Evolutionary conservation across 2,888 invertebrate species (phyloP), one percentile per base, ranked within the genome.

Genomic region (Crossocerus cetratus): DNA sequence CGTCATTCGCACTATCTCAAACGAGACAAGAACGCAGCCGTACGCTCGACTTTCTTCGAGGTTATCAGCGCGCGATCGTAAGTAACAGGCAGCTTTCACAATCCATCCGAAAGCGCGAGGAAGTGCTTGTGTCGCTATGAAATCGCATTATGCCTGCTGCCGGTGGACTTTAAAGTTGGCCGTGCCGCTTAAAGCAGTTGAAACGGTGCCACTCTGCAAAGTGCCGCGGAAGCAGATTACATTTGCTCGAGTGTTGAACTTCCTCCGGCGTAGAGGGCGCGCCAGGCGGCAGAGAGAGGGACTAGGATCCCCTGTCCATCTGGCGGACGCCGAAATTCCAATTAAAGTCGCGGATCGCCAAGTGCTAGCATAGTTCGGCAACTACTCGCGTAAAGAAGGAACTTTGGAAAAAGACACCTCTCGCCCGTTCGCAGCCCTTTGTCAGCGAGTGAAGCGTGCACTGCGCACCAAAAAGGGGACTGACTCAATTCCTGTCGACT

Each of bases 401-500:
- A 49, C 49, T 49, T 49, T 8, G 3, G 49, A 16, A 16, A 49
- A 49, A 49, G 49, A n/a, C 16, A 16, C n/a, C n/a, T n/a, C n/a
- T 49, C 49, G 49, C 16, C 49, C 5, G 14, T 49, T 49, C 49
- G 16, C 49, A 49, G 49, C 49, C 49, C 49, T 49, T 49, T 49
- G 49, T 49, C 14, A 13, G 49, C 4, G 49, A 13, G 14, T 49
- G 49, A 49, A 49, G 8, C 16, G 58, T 58, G 32, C 71, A 63
- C 32, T 43, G 42, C 60, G 60, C n/a, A n/a, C 64, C 68, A 68
- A 64, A 68, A 68, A 60, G 64, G 11, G 32, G 32, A 64, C 23
- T 65, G n/a, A n/a, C 68, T 44, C 20, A 13, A 13, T n/a, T 54
- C 14, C 54, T 53, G 44, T 53, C 54, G 21, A n/a, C n/a, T 53